Base-by-base conservation (phyloP, 2,113 vertebrate genomes). In the Oophaga pumilio region DNA sequence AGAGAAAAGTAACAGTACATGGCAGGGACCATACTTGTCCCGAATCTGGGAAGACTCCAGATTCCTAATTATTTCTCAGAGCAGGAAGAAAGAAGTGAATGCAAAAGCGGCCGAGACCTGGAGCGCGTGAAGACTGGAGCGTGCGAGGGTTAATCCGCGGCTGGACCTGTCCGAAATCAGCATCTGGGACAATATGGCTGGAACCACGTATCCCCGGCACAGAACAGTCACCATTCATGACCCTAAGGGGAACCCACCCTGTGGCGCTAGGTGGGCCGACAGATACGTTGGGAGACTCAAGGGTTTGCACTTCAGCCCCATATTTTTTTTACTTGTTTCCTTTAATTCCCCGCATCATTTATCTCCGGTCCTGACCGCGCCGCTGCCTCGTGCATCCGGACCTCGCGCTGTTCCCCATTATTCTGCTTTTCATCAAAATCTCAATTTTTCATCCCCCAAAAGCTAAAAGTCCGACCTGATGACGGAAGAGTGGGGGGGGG, bases 341-440 rank as follows among this genome's bases (percentile, higher is more conserved):
- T 15, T 66, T 43, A 26, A 33, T 24, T 56, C 18, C 28, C 14
- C 33, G 62, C 8, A 33, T 24, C 15, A 49, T 33, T 64, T 26
- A 28, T 49, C n/a, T 66, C 77, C 49, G 3, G 18, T 22, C 68
- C 2, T 73, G 85, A 81, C 77, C 4, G 6, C n/a, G 76, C 50
- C 26, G 15, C 62, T 69, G 79, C 74, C 12, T 8, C 24, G 26
- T 22, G 69, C 0, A 17, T 26, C 78, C 17, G 73, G 77, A 85
- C 84, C 28, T 33, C 18, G 8, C 13, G 60, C 62, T 68, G 22
- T 57, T 60, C 68, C n/a, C 11, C 8, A 57, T 74, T 60, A 15
- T 62, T 50, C 84, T 64, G 73, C 18, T 2, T 76, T 85, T 60
- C 24, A 85, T 85, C 84, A 85, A 85, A 85, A 43, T 76, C 71